A percentile compares a stretch with the other conserved stretches of the same genome.
Evolutionary conservation across 2,888 invertebrate genomes (phyloP).

Genomic region (Hydropsyche betteni): DNA sequence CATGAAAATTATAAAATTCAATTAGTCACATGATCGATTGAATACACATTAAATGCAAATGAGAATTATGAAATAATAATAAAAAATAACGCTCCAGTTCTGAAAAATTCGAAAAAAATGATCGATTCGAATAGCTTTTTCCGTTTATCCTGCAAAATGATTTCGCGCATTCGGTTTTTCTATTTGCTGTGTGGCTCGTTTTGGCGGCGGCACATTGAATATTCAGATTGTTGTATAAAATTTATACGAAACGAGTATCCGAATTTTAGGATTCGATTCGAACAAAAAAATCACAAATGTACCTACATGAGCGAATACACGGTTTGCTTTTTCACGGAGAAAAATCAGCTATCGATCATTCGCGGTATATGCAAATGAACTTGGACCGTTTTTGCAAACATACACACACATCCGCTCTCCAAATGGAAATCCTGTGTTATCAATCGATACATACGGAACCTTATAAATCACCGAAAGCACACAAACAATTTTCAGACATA

Average conservation of each 20-base stretch:
- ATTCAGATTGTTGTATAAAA: slow-evolving; percentile 18
- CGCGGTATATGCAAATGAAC: slow-evolving; percentile 4
- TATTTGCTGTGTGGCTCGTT: neutral
- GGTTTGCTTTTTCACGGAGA: neutral
- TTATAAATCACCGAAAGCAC: too few relatives aligned
- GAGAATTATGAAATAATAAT: too few relatives aligned
- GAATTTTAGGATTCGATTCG: neutral
- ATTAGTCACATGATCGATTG: too few relatives aligned
- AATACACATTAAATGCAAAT: too few relatives aligned
- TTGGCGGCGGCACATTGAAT: neutral
- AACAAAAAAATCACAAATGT: neutral
- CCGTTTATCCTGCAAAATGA: neutral
- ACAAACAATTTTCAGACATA: too few relatives aligned
- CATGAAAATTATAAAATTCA: too few relatives aligned
- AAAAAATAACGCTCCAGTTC: too few relatives aligned
- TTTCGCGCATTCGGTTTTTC: slow-evolving; percentile 1
- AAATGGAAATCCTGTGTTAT: slow-evolving; percentile 12
- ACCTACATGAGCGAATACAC: neutral
- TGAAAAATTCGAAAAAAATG: too few relatives aligned
- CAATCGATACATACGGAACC: too few relatives aligned
- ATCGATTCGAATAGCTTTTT: neutral
- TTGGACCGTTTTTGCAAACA: neutral
- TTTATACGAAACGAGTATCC: slow-evolving; percentile 5
- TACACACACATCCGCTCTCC: neutral
- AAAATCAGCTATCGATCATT: slow-evolving; percentile 22